Evolutionary conservation across 2,113 vertebrate genomes (phyloP).

Genomic region (Coregonus clupeaformis): DNA sequence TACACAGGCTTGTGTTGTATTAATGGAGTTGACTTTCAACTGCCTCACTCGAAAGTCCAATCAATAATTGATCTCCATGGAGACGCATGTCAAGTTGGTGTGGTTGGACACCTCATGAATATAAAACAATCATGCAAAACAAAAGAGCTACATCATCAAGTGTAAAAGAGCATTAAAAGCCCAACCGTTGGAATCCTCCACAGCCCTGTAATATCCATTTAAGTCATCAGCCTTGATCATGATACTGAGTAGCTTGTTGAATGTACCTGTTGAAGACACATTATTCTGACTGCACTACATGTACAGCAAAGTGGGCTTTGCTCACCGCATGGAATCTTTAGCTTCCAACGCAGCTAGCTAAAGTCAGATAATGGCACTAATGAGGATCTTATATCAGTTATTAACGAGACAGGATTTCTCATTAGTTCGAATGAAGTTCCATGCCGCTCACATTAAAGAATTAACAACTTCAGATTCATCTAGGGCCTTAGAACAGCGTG

Average conservation of each 20-base stretch:
- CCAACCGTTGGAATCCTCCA: background rate
- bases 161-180: conserved; percentile 33
- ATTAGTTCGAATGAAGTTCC: conserved; percentile 54
- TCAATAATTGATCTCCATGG: conserved; percentile 78
- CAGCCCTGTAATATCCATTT: background rate
- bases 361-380: conserved; percentile 44
- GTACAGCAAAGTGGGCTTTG: background rate
- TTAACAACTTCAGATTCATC: conserved; percentile 44
- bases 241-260: conserved; percentile 3
- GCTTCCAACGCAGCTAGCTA: background rate
- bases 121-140: conserved; percentile 77
- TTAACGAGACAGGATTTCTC: conserved; percentile 58
- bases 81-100: conserved; percentile 73
- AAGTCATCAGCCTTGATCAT: conserved; percentile 45
- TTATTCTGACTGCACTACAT: conserved; percentile 14
- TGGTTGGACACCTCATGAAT: conserved; percentile 75
- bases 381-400: conserved; percentile 56
- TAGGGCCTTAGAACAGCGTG: conserved; percentile 45
- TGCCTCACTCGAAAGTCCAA: conserved; percentile 67
- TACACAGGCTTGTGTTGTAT: conserved; percentile 73
- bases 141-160: conserved; percentile 71
- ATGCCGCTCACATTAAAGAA: conserved; percentile 10
- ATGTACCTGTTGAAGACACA: conserved; percentile 26
- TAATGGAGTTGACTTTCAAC: conserved; percentile 75
- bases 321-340: background rate